Percentiles rank a stretch among this genome's conserved stretches.
Evolutionary conservation across 2,888 invertebrate species (phyloP).

Genomic region (Nephrocerus scutellatus): DNA sequence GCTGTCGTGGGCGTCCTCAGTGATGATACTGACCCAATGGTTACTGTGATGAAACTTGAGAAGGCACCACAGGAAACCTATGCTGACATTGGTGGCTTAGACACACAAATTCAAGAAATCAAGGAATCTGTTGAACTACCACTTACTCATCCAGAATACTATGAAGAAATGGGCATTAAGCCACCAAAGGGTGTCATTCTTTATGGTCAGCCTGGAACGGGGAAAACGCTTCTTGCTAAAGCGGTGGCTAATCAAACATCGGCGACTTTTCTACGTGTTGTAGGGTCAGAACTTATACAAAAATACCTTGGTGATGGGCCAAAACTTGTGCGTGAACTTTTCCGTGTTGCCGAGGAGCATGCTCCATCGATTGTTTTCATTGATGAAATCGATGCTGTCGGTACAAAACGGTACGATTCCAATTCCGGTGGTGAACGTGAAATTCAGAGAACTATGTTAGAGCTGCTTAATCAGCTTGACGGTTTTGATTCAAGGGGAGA

Average conservation of each 20-base stretch:
- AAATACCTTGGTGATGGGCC: conserved; percentile 99
- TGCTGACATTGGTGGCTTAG: conserved; percentile 95
- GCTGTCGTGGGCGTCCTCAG: conserved; percentile 98
- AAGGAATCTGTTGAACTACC: conserved; percentile 98
- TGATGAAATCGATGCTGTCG: conserved; percentile 99
- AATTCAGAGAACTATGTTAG: conserved; percentile 99
- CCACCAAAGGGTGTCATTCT: conserved; percentile 99
- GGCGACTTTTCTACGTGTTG: conserved; percentile 96
- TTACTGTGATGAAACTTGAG: conserved; percentile 99
- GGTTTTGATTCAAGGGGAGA: conserved; percentile 96
- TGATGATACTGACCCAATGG: conserved; percentile 99
- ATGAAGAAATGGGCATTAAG: conserved; percentile 99
- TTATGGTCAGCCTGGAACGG: conserved; percentile 97
- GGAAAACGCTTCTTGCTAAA: conserved; percentile 95
- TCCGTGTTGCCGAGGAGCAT: conserved; percentile 98
- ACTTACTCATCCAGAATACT: conserved; percentile 98
- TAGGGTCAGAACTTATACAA: conserved; percentile 98
- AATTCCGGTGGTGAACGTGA: conserved; percentile 99
- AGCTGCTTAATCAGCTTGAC: conserved; percentile 95
- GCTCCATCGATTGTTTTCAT: conserved; percentile 99
- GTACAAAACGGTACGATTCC: conserved; percentile 97
- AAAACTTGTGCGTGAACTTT: conserved; percentile 93
- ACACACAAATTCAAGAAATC: conserved; percentile 95
- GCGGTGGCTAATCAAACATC: conserved; percentile 99
- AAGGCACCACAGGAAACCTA: conserved; percentile 99